Percentiles rank a stretch among this genome's conserved stretches.
Conservation (phyloP, 2,797 vertebrate genomes). For the Lutjanus argentimaculatus region DNA sequence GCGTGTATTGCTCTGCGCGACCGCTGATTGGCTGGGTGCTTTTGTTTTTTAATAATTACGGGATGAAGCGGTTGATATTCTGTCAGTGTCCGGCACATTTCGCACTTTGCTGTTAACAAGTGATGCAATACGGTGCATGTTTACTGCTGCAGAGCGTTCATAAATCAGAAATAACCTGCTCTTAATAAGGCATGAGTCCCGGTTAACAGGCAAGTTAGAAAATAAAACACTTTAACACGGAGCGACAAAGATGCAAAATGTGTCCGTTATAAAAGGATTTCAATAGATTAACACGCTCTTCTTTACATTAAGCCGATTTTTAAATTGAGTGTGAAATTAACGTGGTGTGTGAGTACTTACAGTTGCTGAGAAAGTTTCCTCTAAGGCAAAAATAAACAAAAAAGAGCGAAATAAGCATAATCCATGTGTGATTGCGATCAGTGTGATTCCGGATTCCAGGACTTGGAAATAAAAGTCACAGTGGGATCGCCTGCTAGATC, state of each 20-base stretch:
- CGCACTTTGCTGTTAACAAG: slow-evolving; percentile 52
- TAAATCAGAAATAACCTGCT: slow-evolving; percentile 54
- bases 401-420: slow-evolving; percentile 71
- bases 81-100: slow-evolving; percentile 16
- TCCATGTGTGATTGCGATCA: slow-evolving; percentile 81
- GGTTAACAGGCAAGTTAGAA: slow-evolving; percentile 48
- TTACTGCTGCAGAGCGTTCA: slow-evolving; percentile 52
- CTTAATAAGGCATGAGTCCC: slow-evolving; percentile 49
- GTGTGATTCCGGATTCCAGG: slow-evolving; percentile 80
- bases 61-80: neutral
- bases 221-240: neutral
- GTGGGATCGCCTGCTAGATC: slow-evolving; percentile 88
- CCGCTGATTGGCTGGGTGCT: slow-evolving; percentile 75
- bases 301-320: neutral
- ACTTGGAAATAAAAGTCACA: slow-evolving; percentile 90
- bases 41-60: slow-evolving; percentile 47
- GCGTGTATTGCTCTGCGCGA: slow-evolving; percentile 55
- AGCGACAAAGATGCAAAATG: slow-evolving; percentile 5
- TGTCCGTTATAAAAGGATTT: neutral
- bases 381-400: slow-evolving; percentile 64
- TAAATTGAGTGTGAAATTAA: slow-evolving; percentile 4
- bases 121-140: slow-evolving; percentile 47
- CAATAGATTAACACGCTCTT: slow-evolving; percentile 1
- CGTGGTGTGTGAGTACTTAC: slow-evolving; percentile 80
- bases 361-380: slow-evolving; percentile 83